phyloP scores from a whole-genome alignment of 2,888 invertebrate species.

The Plagiodera versicolora region DNA sequence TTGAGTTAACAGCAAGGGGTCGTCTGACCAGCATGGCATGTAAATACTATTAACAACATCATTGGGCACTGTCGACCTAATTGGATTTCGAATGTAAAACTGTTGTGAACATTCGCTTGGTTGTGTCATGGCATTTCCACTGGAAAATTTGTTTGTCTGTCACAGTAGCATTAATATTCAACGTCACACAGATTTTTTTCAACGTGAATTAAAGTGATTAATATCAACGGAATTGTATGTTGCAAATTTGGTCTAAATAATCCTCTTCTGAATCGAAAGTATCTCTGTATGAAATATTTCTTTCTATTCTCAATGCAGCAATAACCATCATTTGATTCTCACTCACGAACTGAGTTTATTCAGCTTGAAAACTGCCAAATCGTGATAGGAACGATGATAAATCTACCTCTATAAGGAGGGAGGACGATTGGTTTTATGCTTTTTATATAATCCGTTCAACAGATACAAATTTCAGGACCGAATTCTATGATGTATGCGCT shows the following conservation, averaged over 20 bases:
- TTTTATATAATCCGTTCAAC: neutral
- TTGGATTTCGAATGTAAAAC: neutral
- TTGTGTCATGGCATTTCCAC: neutral
- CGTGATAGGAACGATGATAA: neutral
- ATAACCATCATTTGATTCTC: too few species aligned
- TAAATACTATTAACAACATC: neutral
- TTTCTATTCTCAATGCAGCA: too few species aligned
- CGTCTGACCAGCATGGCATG: neutral
- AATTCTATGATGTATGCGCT: neutral
- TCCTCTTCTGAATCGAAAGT: too few species aligned
- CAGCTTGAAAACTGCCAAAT: too few species aligned
- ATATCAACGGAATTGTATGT: too few species aligned
- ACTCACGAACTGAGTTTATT: too few species aligned
- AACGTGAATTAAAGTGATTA: too few species aligned
- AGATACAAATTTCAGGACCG: neutral
- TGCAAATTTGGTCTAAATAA: too few species aligned
- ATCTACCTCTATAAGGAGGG: neutral
- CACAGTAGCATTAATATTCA: neutral
- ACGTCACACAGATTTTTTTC: neutral
- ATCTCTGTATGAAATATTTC: too few species aligned
- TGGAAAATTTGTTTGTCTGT: neutral
- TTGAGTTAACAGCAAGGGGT: neutral
- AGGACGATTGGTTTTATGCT: neutral
- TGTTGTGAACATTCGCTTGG: neutral
- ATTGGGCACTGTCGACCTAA: neutral